A percentile compares a stretch with the other conserved stretches of the same genome.
Evolutionary conservation across 2,797 vertebrate species (phyloP).

Genomic region (Myotis daubentonii): DNA sequence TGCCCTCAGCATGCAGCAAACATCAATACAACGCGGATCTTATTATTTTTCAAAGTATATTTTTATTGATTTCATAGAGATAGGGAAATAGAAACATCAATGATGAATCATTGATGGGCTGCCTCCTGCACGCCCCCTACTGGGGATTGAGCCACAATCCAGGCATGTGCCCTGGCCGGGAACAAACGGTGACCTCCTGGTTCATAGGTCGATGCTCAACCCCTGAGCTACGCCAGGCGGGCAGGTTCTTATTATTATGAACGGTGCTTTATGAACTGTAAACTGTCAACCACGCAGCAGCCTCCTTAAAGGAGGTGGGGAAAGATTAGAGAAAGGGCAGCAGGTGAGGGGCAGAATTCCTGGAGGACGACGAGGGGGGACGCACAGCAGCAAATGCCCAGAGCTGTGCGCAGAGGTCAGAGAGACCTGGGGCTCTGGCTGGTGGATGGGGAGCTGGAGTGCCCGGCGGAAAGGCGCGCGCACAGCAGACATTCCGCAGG

Average conservation of each 20-base stretch:
- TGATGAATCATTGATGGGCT: too few species aligned
- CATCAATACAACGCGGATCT: not conserved
- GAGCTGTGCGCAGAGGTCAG: not conserved
- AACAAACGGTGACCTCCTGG: too few species aligned
- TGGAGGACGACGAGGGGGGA: not conserved
- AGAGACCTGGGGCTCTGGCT: not conserved
- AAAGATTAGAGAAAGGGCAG: not conserved
- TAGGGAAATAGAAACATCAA: too few species aligned
- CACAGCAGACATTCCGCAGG: conserved; percentile 49
- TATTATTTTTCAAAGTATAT: not conserved
- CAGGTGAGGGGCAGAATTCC: not conserved
- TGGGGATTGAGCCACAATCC: too few species aligned
- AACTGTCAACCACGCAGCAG: not conserved
- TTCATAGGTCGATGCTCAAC: too few species aligned
- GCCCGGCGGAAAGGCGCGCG: not conserved
- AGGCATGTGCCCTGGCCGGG: too few species aligned
- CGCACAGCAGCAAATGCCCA: not conserved
- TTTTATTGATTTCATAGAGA: too few species aligned
- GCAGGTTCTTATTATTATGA: not conserved
- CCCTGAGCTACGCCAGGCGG: too few species aligned
- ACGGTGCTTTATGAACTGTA: not conserved
- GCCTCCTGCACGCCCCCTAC: too few species aligned
- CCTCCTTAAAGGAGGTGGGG: not conserved
- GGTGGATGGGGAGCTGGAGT: not conserved
- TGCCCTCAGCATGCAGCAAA: not conserved